Evolutionary conservation across 2,888 invertebrate genomes (phyloP).

Genomic region (Strigamia transsilvanica): DNA sequence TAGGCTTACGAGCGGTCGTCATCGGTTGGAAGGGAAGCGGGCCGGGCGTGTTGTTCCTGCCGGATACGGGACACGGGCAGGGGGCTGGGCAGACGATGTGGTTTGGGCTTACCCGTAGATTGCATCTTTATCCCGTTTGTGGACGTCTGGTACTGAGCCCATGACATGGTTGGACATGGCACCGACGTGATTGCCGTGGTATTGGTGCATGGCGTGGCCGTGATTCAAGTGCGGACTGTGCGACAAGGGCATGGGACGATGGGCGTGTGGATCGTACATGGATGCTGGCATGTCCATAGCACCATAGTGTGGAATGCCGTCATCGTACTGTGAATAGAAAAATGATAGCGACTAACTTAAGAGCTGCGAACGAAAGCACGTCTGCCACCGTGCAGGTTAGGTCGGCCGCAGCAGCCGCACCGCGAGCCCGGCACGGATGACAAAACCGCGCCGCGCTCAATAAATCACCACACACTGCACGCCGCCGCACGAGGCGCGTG

Average conservation of each 20-base stretch:
- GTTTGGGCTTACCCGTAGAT: conserved; percentile 88
- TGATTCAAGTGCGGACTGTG: conserved; percentile 79
- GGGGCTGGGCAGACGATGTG: conserved; percentile 53
- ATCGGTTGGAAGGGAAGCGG: background rate
- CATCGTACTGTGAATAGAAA: conserved; percentile 82
- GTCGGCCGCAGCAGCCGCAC: conserved; percentile 50
- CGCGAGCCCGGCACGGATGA: conserved; percentile 41
- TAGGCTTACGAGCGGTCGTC: conserved; percentile 46
- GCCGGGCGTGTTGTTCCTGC: conserved; percentile 40
- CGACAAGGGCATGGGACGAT: conserved; percentile 68
- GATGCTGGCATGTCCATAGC: conserved; percentile 74
- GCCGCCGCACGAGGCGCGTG: conserved; percentile 46
- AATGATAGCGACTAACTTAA: conserved; percentile 38
- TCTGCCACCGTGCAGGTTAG: conserved; percentile 17
- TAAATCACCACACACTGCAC: conserved; percentile 37
- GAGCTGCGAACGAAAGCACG: background rate
- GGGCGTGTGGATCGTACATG: conserved; percentile 80
- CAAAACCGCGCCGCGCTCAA: conserved; percentile 36
- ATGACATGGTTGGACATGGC: conserved; percentile 67
- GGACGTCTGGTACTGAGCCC: conserved; percentile 81
- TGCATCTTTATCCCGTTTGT: conserved; percentile 97
- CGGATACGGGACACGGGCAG: background rate
- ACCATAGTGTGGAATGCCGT: conserved; percentile 86
- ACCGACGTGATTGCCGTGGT: conserved; percentile 83
- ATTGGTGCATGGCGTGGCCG: conserved; percentile 70